A percentile compares a stretch with the other conserved stretches of the same genome.
Conservation (phyloP, 1,140 invertebrate species). For the Pantala flavescens region DNA sequence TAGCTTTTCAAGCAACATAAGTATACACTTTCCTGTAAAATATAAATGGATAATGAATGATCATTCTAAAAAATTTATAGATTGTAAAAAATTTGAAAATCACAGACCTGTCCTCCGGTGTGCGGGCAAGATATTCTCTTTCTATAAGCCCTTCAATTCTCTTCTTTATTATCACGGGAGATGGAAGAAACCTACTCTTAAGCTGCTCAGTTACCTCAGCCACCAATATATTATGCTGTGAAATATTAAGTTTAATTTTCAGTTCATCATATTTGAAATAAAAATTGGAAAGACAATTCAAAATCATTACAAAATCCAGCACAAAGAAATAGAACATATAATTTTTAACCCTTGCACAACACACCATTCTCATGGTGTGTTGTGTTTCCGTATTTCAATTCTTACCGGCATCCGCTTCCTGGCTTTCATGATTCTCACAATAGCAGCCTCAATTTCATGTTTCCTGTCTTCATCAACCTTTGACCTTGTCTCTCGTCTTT, state of each 20-base stretch:
- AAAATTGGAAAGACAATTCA: slow-evolving; percentile 16
- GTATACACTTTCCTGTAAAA: slow-evolving; percentile 75
- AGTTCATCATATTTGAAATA: slow-evolving; percentile 19
- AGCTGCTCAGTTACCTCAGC: slow-evolving; percentile 97
- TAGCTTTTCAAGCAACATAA: slow-evolving; percentile 66
- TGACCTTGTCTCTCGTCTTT: slow-evolving; percentile 90
- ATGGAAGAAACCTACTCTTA: slow-evolving; percentile 91
- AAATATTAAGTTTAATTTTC: too few species aligned
- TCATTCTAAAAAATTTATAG: neutral
- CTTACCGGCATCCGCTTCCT: slow-evolving; percentile 81
- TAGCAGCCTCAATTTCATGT: slow-evolving; percentile 99
- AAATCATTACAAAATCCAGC: neutral
- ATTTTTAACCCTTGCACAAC: too few species aligned
- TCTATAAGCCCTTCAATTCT: slow-evolving; percentile 98
- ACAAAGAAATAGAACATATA: slow-evolving; percentile 15
- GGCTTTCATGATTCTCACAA: slow-evolving; percentile 99
- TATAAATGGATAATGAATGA: slow-evolving; percentile 3
- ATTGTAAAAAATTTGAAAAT: neutral
- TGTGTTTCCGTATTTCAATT: too few species aligned
- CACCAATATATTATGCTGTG: slow-evolving; percentile 83
- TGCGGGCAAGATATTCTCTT: slow-evolving; percentile 94
- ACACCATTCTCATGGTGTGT: too few species aligned
- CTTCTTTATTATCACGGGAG: slow-evolving; percentile 96
- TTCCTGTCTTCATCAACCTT: slow-evolving; percentile 99
- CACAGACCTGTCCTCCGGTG: slow-evolving; percentile 77